These are phyloP conservation scores for Crenichthys baileyi DNA, from an alignment of 2,797 vertebrate genomes.

Conservation along the genomic window DNA sequence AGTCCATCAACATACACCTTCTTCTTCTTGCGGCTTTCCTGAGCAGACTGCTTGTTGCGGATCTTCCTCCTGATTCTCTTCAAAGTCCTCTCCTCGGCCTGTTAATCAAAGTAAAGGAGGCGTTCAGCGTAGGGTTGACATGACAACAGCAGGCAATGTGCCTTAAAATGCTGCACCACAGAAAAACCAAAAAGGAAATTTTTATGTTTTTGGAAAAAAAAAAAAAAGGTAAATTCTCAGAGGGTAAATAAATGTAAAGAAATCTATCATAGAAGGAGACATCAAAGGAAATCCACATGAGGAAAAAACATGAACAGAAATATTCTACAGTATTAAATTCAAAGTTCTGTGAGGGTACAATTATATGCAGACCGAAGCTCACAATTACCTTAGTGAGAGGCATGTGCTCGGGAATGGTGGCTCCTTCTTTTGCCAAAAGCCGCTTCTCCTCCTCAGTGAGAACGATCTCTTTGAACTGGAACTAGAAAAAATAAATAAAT, in stretches of 20 bases:
- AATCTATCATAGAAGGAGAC: neutral
- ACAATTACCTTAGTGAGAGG: constrained; percentile 88
- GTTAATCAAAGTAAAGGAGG: constrained; percentile 37
- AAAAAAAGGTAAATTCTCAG: neutral
- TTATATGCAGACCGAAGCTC: neutral
- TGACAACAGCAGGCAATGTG: neutral
- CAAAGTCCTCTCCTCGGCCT: constrained; percentile 87
- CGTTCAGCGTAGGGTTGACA: constrained; percentile 28
- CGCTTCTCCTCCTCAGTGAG: constrained; percentile 89
- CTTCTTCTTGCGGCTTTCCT: constrained; percentile 89
- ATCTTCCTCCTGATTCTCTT: constrained; percentile 90
- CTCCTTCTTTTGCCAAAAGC: constrained; percentile 87
- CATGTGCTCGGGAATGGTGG: constrained; percentile 81
- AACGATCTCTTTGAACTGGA: constrained; percentile 80
- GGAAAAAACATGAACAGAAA: neutral
- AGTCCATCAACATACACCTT: constrained; percentile 89
- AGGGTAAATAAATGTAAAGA: neutral
- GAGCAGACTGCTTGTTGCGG: constrained; percentile 91
- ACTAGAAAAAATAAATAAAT: constrained; percentile 66
- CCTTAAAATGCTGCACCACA: constrained; percentile 7
- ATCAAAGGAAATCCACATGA: neutral
- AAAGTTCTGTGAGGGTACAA: neutral
- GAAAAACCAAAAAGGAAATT: neutral
- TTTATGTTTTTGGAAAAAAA: neutral
- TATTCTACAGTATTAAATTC: neutral